Base-by-base conservation (phyloP, 2,888 invertebrate species). In the Rhingia campestris region DNA sequence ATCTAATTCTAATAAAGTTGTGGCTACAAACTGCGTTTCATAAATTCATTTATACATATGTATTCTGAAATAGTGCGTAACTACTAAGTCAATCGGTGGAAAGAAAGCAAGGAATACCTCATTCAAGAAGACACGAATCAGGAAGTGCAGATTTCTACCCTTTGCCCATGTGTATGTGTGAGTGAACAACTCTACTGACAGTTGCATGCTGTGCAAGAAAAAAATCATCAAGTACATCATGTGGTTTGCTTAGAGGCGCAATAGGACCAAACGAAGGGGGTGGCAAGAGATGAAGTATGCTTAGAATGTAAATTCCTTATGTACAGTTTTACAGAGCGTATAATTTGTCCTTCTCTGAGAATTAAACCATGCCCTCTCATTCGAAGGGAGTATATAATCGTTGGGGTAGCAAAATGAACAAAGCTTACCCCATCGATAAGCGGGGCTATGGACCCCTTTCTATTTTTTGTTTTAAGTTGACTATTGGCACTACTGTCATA, bases 221-320 rank as follows among this genome's bases (percentile, higher is more conserved):
- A 75, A 75, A 84, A 84, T 80, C 74, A 70, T 74, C 73, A 74
- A 84, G 76, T 81, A 81, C 70, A 76, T 76, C 81, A 76, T 76
- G 79, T 74, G 82, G 63, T 79, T 84, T 79, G 74, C 49, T 64
- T 75, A 59, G 39, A 81, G 77, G 67, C 58, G 49, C 66, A 56
- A 47, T 76, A 70, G 79, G 59, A 72, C 33, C 12, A 30, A 67
- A 33, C 7, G 22, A 14, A 7, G 41, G 14, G 43, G 32, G 54
- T 41, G 51, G 53, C n/a, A n/a, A n/a, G 51, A 51, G 51, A 35
- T 35, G 32, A 49, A 67, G 49, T 49, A 61, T 73, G 67, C 53
- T 53, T 56, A 69, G 41, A 51, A 63, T 33, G 35, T 56, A 79
- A 80, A 69, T 75, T 80, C 69, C 84, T 70, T 84, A 84, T 84